Evolutionary conservation across 2,113 vertebrate species (phyloP), one percentile per base, ranked within the genome.

Genomic region (Heterocephalus glaber): DNA sequence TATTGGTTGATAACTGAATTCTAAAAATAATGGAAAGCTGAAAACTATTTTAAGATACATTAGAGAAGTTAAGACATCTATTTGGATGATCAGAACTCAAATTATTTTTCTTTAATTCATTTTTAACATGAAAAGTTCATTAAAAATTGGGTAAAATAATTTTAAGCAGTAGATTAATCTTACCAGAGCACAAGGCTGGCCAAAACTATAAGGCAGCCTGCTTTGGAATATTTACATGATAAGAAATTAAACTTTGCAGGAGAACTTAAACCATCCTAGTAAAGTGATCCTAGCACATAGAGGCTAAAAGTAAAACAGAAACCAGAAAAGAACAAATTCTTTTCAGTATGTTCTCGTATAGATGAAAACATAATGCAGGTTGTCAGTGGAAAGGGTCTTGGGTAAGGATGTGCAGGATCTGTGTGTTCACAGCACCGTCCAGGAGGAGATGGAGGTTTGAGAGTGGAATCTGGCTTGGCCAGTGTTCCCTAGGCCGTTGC

Each of bases 271-370:
- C 95, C 86, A 66, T 98, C 97, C 96, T 97, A 97, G 98, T 97
- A 97, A 98, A 98, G 97, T 96, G 98, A 97, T 95, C 96, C 96
- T 76, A 72, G 95, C 97, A 98, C 63, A 9, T 89, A 96, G 86
- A 97, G 96, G 98, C 96, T 96, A 97, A 97, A 97, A 97, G 96
- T 82, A 68, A 95, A 90, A 93, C 83, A 89, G 92, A 95, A 94
- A 98, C 96, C 98, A 98, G 95, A 95, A 98, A 98, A 74, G 95
- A 98, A 92, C 94, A 98, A 96, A 97, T 98, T 97, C 97, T 99
- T 98, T 98, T 99, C 99, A 99, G 98, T 99, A 99, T 99, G 99
- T 99, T 99, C 99, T 99, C 99, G 99, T 98, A 99, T 98, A 98
- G 91, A 98, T 98, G 98, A 99, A 99, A 99, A 99, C 99, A 99